phyloP scores from a whole-genome alignment of 2,113 vertebrate species.

The Oophaga pumilio region DNA sequence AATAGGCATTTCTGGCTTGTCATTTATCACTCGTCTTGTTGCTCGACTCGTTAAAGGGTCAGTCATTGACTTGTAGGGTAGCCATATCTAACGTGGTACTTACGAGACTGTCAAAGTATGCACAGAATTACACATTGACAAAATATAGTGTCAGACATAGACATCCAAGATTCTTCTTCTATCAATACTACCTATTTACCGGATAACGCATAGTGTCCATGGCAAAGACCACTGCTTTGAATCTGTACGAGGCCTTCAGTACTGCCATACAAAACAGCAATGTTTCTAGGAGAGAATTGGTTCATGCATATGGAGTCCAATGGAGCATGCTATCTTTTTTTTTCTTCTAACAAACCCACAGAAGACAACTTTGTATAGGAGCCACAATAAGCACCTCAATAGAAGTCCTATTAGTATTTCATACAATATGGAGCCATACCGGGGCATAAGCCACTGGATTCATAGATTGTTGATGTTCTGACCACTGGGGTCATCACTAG shows the following conservation, averaged over 20 bases:
- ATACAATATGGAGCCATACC: not conserved
- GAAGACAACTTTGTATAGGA: not conserved
- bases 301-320: not conserved
- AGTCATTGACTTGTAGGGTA: too few species aligned
- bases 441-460: not conserved
- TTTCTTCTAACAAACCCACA: not conserved
- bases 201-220: not conserved
- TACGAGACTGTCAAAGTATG: too few species aligned
- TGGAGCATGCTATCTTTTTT: not conserved
- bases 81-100: too few species aligned
- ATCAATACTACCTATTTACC: not conserved
- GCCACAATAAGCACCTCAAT: too few species aligned
- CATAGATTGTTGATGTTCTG: not conserved
- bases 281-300: not conserved
- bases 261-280: not conserved
- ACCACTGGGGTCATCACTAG: not conserved
- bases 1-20: too few species aligned
- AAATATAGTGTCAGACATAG: not conserved
- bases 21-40: too few species aligned
- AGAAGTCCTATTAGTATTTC: not conserved
- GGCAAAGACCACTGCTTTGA: not conserved
- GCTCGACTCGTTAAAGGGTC: too few species aligned
- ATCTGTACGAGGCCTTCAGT: not conserved
- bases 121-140: not conserved
- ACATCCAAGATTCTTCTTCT: not conserved